These are phyloP conservation scores for Andrena trimmerana DNA, from an alignment of 2,888 invertebrate species.

Conservation along the genomic window DNA sequence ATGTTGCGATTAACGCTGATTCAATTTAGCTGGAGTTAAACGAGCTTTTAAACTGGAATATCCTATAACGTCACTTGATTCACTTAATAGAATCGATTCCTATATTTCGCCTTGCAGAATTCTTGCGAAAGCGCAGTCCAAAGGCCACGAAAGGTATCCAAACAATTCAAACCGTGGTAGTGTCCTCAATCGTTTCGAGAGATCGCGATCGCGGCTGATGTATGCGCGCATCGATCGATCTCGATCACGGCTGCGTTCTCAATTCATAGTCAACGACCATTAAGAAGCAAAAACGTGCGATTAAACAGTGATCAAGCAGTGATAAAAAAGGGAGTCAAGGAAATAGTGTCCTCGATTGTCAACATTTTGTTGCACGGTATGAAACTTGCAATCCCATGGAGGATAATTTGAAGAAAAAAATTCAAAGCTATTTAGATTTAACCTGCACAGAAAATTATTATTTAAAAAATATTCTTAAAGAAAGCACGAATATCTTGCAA, in stretches of 20 bases:
- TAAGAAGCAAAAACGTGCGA: conserved; percentile 16
- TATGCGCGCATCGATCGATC: conserved; percentile 3
- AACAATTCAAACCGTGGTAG: neutral
- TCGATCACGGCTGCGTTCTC: conserved; percentile 17
- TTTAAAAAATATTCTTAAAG: too few species aligned
- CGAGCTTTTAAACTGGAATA: neutral
- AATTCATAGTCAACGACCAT: conserved; percentile 16
- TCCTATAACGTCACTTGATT: neutral
- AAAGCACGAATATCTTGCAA: too few species aligned
- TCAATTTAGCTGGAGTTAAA: neutral
- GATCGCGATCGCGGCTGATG: conserved; percentile 9
- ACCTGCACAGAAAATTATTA: too few species aligned
- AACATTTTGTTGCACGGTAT: conserved; percentile 12
- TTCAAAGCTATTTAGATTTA: too few species aligned
- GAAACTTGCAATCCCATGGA: neutral
- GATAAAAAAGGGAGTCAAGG: conserved; percentile 22
- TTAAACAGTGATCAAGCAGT: neutral
- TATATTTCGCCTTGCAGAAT: too few species aligned
- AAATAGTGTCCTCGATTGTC: conserved; percentile 20
- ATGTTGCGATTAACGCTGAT: neutral
- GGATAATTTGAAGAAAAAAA: neutral
- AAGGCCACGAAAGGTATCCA: too few species aligned
- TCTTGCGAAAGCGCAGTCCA: too few species aligned
- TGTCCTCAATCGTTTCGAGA: neutral
- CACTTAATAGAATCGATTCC: neutral